Evolutionary conservation across 2,888 invertebrate species (phyloP).

Genomic region (Tipula vernalis): DNA sequence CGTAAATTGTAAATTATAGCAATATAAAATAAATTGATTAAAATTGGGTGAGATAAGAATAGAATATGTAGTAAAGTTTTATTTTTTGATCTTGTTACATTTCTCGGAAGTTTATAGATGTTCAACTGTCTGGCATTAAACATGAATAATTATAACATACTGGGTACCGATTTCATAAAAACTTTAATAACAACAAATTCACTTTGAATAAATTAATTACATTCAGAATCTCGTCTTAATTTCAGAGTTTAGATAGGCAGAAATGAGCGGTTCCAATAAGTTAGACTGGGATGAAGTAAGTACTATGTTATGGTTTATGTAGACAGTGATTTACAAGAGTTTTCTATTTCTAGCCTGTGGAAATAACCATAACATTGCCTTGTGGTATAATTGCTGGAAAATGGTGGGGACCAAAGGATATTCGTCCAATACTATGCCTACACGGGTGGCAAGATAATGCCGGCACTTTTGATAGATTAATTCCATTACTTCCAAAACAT

Average conservation of each 20-base stretch:
- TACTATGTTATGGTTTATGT: not conserved
- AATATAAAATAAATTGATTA: not conserved
- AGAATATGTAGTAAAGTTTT: not conserved
- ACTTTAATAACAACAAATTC: not conserved
- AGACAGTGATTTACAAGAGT: not conserved
- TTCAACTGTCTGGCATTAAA: too few relatives aligned
- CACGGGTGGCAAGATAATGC: slow-evolving; percentile 77
- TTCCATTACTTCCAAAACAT: slow-evolving; percentile 43
- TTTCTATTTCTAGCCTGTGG: slow-evolving; percentile 23
- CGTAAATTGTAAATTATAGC: not conserved
- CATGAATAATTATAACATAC: too few relatives aligned
- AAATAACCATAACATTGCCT: slow-evolving; percentile 53
- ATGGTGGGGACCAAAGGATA: slow-evolving; percentile 51
- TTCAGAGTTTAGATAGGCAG: not conserved
- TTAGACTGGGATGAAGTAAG: not conserved
- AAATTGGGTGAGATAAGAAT: not conserved
- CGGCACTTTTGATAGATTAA: slow-evolving; percentile 55
- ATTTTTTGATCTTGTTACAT: too few relatives aligned
- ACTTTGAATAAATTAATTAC: not conserved
- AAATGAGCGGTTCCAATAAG: not conserved
- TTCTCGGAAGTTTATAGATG: too few relatives aligned
- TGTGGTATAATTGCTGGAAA: slow-evolving; percentile 59
- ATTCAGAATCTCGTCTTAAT: not conserved
- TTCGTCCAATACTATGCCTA: slow-evolving; percentile 51
- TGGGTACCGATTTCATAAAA: too few relatives aligned